phyloP scores from a whole-genome alignment of 2,113 vertebrate species.

The Paralichthys olivaceus region DNA sequence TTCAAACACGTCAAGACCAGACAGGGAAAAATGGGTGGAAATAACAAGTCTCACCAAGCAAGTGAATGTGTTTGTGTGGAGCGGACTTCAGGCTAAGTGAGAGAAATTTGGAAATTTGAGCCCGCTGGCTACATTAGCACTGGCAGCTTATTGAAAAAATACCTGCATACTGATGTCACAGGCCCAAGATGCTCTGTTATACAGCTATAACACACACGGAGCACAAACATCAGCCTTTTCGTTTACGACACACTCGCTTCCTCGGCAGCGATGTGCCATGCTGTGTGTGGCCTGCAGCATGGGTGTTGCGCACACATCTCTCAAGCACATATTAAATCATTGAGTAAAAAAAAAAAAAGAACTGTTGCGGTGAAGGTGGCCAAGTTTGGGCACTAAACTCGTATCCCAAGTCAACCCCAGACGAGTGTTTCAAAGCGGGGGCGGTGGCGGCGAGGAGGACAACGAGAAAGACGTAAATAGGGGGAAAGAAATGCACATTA shows the following conservation, averaged over 20 bases:
- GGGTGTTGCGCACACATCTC: constrained; percentile 36
- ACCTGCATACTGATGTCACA: constrained; percentile 77
- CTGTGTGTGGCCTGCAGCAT: constrained; percentile 49
- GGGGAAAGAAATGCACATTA: not conserved
- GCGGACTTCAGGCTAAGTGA: constrained; percentile 27
- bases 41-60: constrained; percentile 69
- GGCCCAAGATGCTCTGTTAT: constrained; percentile 9
- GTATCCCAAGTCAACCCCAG: constrained; percentile 17
- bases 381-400: constrained; percentile 40
- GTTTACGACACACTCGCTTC: constrained; percentile 29
- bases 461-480: not conserved
- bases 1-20: constrained; percentile 42
- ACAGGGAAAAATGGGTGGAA: constrained; percentile 58
- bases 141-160: constrained; percentile 70
- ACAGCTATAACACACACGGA: constrained; percentile 23
- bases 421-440: constrained; percentile 8
- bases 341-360: constrained; percentile 18
- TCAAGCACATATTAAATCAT: constrained; percentile 54
- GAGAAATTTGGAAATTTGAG: constrained; percentile 70
- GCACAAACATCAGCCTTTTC: constrained; percentile 42
- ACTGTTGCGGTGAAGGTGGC: not conserved
- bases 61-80: constrained; percentile 29
- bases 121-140: constrained; percentile 60
- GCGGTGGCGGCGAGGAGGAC: not conserved
- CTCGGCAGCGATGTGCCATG: constrained; percentile 26